Evolutionary conservation across 2,888 invertebrate species (phyloP).

Genomic region (Drosophila histrio): DNA sequence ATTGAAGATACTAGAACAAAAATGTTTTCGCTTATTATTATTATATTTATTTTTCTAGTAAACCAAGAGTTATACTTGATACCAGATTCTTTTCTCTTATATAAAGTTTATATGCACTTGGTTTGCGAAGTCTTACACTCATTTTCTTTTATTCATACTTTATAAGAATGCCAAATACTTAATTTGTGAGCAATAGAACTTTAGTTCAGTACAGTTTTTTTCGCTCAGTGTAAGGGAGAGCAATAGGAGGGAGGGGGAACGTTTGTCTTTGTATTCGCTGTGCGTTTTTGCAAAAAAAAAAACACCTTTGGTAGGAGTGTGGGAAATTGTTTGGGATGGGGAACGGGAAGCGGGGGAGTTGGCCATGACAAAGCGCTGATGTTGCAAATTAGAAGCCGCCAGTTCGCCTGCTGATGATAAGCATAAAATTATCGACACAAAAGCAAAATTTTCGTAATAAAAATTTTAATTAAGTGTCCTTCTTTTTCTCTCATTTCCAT

Average conservation of each 20-base stretch:
- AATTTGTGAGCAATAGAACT: no score
- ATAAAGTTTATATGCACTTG: no score
- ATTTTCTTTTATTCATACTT: no score
- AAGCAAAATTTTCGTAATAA: conserved; percentile 74
- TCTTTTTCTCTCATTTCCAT: conserved; percentile 16
- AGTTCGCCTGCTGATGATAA: conserved; percentile 63
- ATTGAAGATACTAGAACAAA: no score
- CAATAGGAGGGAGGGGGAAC: background rate
- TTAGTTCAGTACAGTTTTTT: no score
- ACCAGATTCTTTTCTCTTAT: no score
- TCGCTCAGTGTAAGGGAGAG: background rate
- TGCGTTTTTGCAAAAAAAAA: conserved; percentile 24
- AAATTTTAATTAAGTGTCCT: conserved; percentile 76
- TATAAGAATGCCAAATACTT: no score
- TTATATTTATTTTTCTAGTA: no score
- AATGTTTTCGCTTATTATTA: no score
- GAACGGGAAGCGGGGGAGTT: background rate
- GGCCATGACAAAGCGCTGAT: conserved; percentile 57
- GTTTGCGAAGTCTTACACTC: no score
- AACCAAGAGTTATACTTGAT: no score
- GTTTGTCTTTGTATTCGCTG: conserved; percentile 33
- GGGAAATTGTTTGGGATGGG: background rate
- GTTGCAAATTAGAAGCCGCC: conserved; percentile 70
- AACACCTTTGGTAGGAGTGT: conserved; percentile 22
- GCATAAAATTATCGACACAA: conserved; percentile 79